Base-by-base conservation (phyloP, 2,888 invertebrate genomes). In the Leptothorax acervorum region DNA sequence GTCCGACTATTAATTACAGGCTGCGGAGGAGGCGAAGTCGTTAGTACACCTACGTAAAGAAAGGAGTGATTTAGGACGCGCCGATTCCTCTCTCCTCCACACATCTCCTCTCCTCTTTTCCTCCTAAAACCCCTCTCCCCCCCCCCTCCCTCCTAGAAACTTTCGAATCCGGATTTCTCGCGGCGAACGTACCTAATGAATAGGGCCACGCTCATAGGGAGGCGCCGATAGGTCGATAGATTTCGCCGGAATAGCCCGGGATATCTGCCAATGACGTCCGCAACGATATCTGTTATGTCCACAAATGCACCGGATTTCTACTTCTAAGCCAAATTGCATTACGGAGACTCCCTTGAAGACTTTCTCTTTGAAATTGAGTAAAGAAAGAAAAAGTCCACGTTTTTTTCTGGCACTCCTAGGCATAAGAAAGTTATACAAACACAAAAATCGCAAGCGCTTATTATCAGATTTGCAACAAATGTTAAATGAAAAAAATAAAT, bases 1-100 rank as follows among this genome's bases (percentile, higher is more conserved):
- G 83, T 60, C 81, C 68, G 85, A 85, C 89, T 88, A 90, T 90
- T 90, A 90, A 90, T 89, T 90, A 90, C 89, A 89, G 85, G 62
- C 86, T 68, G 84, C 68, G 83, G 81, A 87, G 89, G 88, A 83
- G 79, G 86, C 82, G 23, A 83, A 83, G 83, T 86, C 86, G 90
- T 89, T 89, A 86, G 86, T 78, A 87, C 85, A 84, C 85, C 89
- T 86, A 85, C 90, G 87, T 76, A 83, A 86, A 89, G 87, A 87
- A 89, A 84, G 82, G 81, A 66, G 79, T 88, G 90, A 90, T 90
- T 88, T 86, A 86, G 75, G 70, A 83, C 78, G 84, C 60, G 48
- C 83, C 84, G 71, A 82, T 78, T 70, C 82, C 42, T 68, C 83
- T 45, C 28, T 42, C 11, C 66, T 23, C 31, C 55, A 15, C 51